phyloP scores from a whole-genome alignment of 1,140 invertebrate species.

The Marisa cornuarietis region DNA sequence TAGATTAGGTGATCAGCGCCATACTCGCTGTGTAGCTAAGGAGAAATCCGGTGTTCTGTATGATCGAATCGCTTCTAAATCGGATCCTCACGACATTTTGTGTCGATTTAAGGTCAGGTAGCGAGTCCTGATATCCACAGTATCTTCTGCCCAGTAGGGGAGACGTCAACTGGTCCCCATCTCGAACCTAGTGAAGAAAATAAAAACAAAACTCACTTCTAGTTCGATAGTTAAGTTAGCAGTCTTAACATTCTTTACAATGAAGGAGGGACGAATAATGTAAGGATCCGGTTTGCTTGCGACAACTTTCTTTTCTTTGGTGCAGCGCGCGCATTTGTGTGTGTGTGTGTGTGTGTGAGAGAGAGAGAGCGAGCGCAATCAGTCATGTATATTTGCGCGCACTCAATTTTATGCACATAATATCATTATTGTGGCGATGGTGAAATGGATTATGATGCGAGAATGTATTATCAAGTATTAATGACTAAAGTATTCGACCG shows the following conservation, averaged over 20 bases:
- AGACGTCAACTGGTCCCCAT: too few species aligned
- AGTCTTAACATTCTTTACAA: background rate
- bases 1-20: too few species aligned
- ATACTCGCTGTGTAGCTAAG: too few species aligned
- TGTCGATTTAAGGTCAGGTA: too few species aligned
- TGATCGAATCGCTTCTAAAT: too few species aligned
- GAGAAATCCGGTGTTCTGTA: too few species aligned
- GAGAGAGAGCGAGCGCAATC: too few species aligned
- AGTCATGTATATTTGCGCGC: background rate
- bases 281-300: too few species aligned
- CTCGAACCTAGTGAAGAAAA: too few species aligned
- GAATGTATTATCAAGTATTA: background rate
- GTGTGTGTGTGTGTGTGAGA: slow-evolving; percentile 14
- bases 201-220: background rate
- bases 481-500: background rate
- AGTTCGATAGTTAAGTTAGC: background rate
- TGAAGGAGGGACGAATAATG: background rate
- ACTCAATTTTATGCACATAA: slow-evolving; percentile 6
- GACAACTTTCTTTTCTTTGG: background rate
- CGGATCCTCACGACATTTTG: too few species aligned
- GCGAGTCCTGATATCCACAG: too few species aligned
- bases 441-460: background rate
- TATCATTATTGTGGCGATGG: background rate
- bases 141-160: too few species aligned
- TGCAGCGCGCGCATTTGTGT: background rate